Evolutionary conservation across 1,140 invertebrate genomes (phyloP), one percentile per base, ranked within the genome.

Genomic region (Metopolophium dirhodum): DNA sequence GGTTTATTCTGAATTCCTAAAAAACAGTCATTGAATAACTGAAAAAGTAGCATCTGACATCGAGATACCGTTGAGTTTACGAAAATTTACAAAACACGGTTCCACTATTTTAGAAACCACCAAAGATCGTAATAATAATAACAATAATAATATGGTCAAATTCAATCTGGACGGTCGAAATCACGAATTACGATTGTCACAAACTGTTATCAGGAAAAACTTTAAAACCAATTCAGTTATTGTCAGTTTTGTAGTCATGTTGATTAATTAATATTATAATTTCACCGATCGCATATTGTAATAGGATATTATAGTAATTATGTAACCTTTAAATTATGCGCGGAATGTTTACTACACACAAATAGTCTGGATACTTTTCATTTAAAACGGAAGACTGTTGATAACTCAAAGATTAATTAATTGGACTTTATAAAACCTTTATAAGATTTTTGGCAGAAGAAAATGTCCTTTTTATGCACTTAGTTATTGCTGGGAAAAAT

Each of bases 351-450:
- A 61, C 9, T 45, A 45, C n/a, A 41, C 23, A 37, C 2, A 68
- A 90, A 89, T 26, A 41, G 54, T 41, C 23, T 30, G 26, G 14
- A 90, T 45, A 90, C 22, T 90, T 90, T 68, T 47, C 68, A 68
- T 90, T 90, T 68, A 90, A 45, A 90, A n/a, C 54, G 37, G 14
- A 45, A 90, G 54, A 68, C 68, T 45, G 37, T n/a, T 45, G 26
- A 68, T 90, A 90, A 90, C 18, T 61, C 37, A 68, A 90, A 90
- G 41, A 68, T 57, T 68, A 90, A 90, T 68, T 90, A 90, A 90
- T 90, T 90, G 61, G 20, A 90, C 89, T 90, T 90, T 9, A n/a
- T 68, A 68, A 68, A 90, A 90, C 45, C 54, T 90, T 90, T 68
- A 18, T 26, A 35, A 54, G 6, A 18, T 90, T 61, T 41, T 90